Percentiles rank a stretch among this genome's conserved stretches.
phyloP scores from a whole-genome alignment of 2,113 vertebrate genomes.

The Phyllostomus discolor region DNA sequence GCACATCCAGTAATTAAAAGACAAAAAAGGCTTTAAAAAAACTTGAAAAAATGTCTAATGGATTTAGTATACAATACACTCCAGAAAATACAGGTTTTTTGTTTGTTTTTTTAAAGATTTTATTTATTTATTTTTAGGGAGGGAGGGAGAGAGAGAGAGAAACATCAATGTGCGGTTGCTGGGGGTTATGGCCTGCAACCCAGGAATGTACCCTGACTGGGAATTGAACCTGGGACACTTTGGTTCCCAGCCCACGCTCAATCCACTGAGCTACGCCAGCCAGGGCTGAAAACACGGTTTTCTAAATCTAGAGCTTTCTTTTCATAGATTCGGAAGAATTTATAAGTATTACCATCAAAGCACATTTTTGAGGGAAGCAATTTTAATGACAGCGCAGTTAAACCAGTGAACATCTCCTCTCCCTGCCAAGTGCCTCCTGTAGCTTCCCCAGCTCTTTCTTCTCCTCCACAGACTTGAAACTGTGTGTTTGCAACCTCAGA shows the following conservation, averaged over 20 bases:
- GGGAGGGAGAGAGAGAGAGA: too few species aligned
- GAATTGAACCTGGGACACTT: too few species aligned
- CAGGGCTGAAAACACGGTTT: background rate
- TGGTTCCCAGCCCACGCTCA: too few species aligned
- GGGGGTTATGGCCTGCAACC: too few species aligned
- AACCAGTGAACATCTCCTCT: background rate
- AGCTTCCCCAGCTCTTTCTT: background rate
- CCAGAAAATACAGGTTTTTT: background rate
- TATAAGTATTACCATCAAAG: background rate
- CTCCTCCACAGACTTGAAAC: background rate
- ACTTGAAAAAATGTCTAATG: background rate
- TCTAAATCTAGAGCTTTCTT: background rate
- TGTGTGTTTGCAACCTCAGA: background rate
- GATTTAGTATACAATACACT: background rate
- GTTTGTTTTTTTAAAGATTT: too few species aligned
- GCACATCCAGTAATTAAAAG: background rate
- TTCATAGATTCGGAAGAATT: too few species aligned
- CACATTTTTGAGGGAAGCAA: background rate
- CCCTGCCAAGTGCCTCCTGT: background rate
- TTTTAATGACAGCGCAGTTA: background rate
- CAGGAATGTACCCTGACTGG: too few species aligned
- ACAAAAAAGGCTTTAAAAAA: background rate
- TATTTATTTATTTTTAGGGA: too few species aligned
- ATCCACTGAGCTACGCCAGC: too few species aligned
- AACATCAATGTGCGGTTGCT: too few species aligned